These are phyloP conservation scores for Prenolepis imparis DNA, from an alignment of 2,888 invertebrate species.

Conservation along the genomic window DNA sequence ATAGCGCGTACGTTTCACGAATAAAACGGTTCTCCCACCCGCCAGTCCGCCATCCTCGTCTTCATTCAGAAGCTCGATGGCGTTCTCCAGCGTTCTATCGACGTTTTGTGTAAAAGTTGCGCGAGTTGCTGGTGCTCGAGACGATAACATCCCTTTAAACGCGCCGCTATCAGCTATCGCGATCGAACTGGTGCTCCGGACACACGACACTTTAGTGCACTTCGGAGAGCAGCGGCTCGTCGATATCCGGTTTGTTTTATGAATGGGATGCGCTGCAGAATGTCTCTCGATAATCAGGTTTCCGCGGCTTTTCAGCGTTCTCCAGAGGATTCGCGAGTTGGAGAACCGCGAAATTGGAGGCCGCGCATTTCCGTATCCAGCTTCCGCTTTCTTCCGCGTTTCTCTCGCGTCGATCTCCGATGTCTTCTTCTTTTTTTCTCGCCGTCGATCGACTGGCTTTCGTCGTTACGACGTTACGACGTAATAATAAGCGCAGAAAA, in stretches of 20 bases:
- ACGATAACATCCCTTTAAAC: conserved; percentile 29
- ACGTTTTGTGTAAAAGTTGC: conserved; percentile 43
- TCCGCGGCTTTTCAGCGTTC: conserved; percentile 21
- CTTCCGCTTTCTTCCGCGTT: neutral
- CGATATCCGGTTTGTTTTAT: conserved; percentile 62
- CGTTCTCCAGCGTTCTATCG: conserved; percentile 43
- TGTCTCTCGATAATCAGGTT: conserved; percentile 50
- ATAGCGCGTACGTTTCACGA: conserved; percentile 11
- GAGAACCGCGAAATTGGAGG: conserved; percentile 35
- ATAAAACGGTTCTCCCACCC: neutral
- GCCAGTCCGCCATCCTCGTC: conserved; percentile 10
- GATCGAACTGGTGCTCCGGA: conserved; percentile 20
- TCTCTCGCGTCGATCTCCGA: neutral
- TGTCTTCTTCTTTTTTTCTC: neutral
- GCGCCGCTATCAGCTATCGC: neutral
- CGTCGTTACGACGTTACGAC: neutral
- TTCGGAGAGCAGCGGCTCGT: conserved; percentile 21
- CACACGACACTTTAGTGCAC: conserved; percentile 37
- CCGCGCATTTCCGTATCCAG: neutral
- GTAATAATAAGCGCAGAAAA: conserved; percentile 12
- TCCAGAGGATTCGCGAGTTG: conserved; percentile 32
- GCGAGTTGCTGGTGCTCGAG: conserved; percentile 22
- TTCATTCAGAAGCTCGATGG: conserved; percentile 24
- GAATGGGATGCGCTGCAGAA: conserved; percentile 54
- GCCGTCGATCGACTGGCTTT: neutral